phyloP scores from a whole-genome alignment of 2,113 vertebrate genomes.

The Aplodontia rufa region DNA sequence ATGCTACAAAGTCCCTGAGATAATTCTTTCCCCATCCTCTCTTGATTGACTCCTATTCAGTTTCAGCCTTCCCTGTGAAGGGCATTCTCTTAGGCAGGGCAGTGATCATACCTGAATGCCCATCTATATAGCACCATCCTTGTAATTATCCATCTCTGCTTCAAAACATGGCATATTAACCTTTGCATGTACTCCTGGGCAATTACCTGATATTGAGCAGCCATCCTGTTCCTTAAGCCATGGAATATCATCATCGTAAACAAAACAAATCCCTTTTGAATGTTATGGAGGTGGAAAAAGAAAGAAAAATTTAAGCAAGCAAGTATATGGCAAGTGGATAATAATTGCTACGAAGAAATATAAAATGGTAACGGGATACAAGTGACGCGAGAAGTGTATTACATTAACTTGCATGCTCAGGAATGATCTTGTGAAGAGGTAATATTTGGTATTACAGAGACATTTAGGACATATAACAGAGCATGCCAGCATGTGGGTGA shows the following conservation, averaged over 20 bases:
- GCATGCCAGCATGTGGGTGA: background rate
- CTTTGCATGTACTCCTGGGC: background rate
- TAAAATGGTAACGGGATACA: background rate
- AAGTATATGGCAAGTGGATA: background rate
- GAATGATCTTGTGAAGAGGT: background rate
- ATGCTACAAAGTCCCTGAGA: background rate
- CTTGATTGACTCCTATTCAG: background rate
- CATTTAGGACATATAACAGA: background rate
- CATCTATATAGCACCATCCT: background rate
- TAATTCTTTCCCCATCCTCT: background rate
- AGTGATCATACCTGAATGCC: background rate
- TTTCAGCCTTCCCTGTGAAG: background rate
- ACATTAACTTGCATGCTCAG: background rate
- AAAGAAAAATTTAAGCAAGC: background rate
- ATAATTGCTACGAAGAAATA: background rate
- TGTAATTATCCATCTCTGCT: background rate
- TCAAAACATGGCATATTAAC: background rate
- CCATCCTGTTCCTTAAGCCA: background rate
- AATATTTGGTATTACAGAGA: background rate
- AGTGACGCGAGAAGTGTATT: background rate
- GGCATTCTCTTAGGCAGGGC: background rate
- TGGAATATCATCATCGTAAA: background rate
- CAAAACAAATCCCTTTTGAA: background rate
- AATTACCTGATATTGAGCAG: background rate
- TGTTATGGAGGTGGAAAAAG: background rate